Evolutionary conservation across 2,888 invertebrate genomes (phyloP), one percentile per base, ranked within the genome.

Genomic region (Lithophane semibrunnea): DNA sequence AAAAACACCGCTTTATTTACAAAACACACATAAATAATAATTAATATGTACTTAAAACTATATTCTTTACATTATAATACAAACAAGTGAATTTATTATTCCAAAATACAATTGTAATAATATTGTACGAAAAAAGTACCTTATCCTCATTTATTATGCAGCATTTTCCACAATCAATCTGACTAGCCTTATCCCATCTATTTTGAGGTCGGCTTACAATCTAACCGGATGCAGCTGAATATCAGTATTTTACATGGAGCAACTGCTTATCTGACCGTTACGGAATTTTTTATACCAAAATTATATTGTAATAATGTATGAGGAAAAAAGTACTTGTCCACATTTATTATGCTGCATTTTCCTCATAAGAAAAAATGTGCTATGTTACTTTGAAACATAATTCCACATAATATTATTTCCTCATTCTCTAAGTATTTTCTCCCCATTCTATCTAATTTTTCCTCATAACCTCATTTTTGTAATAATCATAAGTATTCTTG

Each of bases 21-120:
- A 88, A 63, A 85, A 79, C 73, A 83, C 76, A 77, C 69, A 82
- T 88, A 89, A 86, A 86, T 89, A 80, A 47, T 64, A 80, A 58
- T 65, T 75, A 79, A 69, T 73, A 69, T 75, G 4, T 58, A 52
- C 61, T 67, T 58, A 63, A 58, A 56, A 56, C 21, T 66, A 74
- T 65, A 42, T 52, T 73, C 68, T 73, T 74, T 79, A 81, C 73
- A 79, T 58, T 79, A 77, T 67, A 71, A 66, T 81, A 81, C 77
- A 86, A 58, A 54, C 12, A 52, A 44, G 4, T 52, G 37, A 66
- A 63, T n/a, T 56, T 56, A 7, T 58, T 58, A 58, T 24, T 44
- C n/a, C 1, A 52, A 52, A 52, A 52, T 18, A 52, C 18, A 52
- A 52, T 21, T 21, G 3, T 52, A 8, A 52, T 52, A 52, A 21